Conservation (phyloP, 2,113 vertebrate species). For the Ochotona princeps region DNA sequence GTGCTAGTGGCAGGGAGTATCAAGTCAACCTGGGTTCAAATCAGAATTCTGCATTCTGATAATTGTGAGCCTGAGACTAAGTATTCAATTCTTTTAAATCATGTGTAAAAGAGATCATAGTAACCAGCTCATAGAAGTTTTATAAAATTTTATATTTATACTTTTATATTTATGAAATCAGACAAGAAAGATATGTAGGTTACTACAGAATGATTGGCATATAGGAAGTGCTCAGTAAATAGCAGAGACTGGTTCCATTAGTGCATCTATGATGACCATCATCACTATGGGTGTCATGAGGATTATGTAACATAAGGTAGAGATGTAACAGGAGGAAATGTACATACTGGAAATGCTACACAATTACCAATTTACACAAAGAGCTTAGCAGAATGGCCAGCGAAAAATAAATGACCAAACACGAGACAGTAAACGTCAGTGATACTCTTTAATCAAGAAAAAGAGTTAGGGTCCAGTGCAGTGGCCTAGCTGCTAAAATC, state of each 20-base stretch:
- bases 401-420: not conserved
- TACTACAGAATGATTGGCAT: constrained; percentile 4
- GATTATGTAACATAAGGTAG: not conserved
- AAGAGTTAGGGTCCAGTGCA: not conserved
- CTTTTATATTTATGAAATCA: not conserved
- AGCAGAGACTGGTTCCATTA: not conserved
- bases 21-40: not conserved
- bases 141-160: not conserved
- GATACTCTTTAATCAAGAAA: constrained; percentile 35
- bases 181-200: not conserved
- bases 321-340: not conserved
- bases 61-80: not conserved
- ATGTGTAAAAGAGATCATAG: constrained; percentile 4
- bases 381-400: not conserved
- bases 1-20: not conserved
- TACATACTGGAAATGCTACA: not conserved
- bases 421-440: not conserved
- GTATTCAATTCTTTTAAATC: not conserved
- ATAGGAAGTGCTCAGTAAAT: not conserved
- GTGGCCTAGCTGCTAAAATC: no score
- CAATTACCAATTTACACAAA: not conserved
- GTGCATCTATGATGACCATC: not conserved
- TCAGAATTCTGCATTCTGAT: constrained; percentile 5
- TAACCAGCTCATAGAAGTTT: not conserved
- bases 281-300: not conserved